Evolutionary conservation across 53 echinoderm and acorn worm genomes (phyloP).

Genomic region (Mesocentrotus franciscanus): DNA sequence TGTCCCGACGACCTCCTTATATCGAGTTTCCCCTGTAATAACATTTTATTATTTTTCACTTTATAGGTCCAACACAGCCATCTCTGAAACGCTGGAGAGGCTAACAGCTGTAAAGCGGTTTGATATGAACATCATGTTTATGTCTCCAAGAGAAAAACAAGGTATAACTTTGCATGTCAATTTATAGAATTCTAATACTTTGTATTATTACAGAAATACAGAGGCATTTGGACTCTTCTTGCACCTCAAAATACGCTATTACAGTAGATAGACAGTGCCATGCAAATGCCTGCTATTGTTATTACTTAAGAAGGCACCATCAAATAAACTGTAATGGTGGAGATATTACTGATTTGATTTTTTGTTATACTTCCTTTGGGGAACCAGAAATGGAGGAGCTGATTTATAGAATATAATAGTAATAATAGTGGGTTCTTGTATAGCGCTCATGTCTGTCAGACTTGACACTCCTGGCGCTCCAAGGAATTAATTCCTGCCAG

Average conservation of each 20-base stretch:
- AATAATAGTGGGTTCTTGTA: too few species aligned
- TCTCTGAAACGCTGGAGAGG: constrained; percentile 76
- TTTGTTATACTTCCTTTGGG: not conserved
- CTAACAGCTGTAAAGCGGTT: constrained; percentile 88
- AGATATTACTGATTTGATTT: not conserved
- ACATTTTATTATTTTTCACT: not conserved
- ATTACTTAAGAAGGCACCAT: not conserved
- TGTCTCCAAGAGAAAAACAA: constrained; percentile 95
- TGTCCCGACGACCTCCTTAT: too few species aligned
- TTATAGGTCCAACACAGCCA: constrained; percentile 75
- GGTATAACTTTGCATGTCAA: constrained; percentile 37
- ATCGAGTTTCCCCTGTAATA: not conserved
- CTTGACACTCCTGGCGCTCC: too few species aligned
- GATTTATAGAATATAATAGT: too few species aligned
- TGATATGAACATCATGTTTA: constrained; percentile 99
- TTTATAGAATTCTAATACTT: not conserved
- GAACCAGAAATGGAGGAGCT: too few species aligned
- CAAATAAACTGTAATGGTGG: not conserved
- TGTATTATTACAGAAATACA: not conserved
- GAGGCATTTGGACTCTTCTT: too few species aligned
- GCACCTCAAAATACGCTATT: too few species aligned
- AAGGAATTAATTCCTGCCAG: too few species aligned
- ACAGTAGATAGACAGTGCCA: too few species aligned
- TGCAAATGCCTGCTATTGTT: too few species aligned
- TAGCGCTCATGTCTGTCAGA: too few species aligned